Conservation (phyloP, 2,888 invertebrate genomes). For the Taphrorychus bicolor region DNA sequence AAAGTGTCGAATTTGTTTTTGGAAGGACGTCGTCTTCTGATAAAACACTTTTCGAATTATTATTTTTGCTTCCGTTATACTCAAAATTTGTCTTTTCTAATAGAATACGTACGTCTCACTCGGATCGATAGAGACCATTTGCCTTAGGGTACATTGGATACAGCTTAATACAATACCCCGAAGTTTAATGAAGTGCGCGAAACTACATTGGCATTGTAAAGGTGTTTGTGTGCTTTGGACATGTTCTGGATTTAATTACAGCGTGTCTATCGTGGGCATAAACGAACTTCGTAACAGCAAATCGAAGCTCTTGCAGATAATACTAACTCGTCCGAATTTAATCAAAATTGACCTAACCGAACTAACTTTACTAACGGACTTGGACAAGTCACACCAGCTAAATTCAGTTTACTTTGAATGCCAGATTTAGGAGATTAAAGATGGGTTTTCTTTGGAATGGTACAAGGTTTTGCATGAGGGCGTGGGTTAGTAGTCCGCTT, state of each 20-base stretch:
- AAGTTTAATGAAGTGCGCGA: constrained; percentile 4
- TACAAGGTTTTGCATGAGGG: no score
- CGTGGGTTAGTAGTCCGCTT: no score
- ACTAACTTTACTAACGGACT: neutral
- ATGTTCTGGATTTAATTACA: constrained; percentile 9
- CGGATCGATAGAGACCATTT: neutral
- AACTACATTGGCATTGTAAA: constrained; percentile 4
- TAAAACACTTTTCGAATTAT: neutral
- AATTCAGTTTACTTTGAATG: constrained; percentile 1
- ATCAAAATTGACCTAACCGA: constrained; percentile 10
- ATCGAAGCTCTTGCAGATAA: constrained; percentile 7
- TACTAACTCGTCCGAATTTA: constrained; percentile 8
- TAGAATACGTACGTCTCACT: neutral
- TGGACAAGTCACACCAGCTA: constrained; percentile 3
- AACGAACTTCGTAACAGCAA: constrained; percentile 4
- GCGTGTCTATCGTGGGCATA: constrained; percentile 8
- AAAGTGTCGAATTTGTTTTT: constrained; percentile 5
- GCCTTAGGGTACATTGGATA: neutral
- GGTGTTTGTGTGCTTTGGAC: constrained; percentile 10
- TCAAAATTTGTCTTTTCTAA: neutral
- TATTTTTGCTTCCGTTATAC: neutral
- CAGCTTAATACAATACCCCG: neutral
- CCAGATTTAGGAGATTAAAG: neutral
- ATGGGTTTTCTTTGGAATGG: neutral
- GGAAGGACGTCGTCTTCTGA: neutral